These are phyloP conservation scores for Pseudomugil tenellus DNA, from an alignment of 2,797 vertebrate species.

Conservation along the genomic window DNA sequence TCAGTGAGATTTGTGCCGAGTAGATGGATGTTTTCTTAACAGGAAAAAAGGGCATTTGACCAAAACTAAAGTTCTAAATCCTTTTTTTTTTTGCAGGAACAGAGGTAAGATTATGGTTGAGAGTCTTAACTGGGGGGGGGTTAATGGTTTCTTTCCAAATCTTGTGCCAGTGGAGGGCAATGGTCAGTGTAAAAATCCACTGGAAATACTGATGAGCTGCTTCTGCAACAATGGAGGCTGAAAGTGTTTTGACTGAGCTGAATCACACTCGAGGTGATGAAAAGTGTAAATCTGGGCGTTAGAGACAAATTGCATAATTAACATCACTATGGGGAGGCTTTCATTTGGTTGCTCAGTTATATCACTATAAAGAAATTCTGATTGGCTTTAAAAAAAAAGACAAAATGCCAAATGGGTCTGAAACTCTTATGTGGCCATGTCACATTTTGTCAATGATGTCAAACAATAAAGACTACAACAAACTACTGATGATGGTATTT, in stretches of 20 bases:
- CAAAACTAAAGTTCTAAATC: not conserved
- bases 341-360: not conserved
- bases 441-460: not conserved
- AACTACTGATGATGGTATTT: not conserved
- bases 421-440: not conserved
- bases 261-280: constrained; percentile 36
- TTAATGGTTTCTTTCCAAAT: constrained; percentile 64
- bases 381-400: not conserved
- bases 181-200: constrained; percentile 51
- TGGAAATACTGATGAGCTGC: constrained; percentile 71
- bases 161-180: constrained; percentile 66
- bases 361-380: not conserved
- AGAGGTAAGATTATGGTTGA: constrained; percentile 26
- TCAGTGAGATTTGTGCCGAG: constrained; percentile 22
- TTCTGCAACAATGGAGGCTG: constrained; percentile 27
- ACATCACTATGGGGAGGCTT: not conserved
- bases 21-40: constrained; percentile 36
- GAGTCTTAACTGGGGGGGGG: constrained; percentile 21
- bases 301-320: not conserved
- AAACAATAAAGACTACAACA: not conserved
- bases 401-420: not conserved
- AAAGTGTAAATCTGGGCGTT: constrained; percentile 34
- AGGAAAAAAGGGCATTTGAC: constrained; percentile 5
- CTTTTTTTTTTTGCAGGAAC: constrained; percentile 15
- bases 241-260: constrained; percentile 38